Evolutionary conservation across 2,797 vertebrate species (phyloP), one percentile per base, ranked within the genome.

Genomic region (Podarcis lilfordi): DNA sequence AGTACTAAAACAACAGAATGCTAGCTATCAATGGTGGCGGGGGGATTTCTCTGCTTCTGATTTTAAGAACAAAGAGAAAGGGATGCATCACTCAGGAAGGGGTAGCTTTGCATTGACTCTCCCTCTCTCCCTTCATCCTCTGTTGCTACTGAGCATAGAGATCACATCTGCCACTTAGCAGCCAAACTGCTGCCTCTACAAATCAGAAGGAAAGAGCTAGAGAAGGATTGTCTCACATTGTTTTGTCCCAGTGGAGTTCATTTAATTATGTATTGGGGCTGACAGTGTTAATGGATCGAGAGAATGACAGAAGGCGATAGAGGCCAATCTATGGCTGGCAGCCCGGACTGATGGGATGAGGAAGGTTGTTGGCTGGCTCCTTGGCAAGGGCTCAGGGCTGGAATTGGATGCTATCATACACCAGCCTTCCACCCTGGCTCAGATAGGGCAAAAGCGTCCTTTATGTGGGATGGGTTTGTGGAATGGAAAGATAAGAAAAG

Each of bases 321-420:
- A 89, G 25, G 29, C 64, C 88, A 86, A 82, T 89, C 92, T 93
- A 86, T 9, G 59, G 27, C 87, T 80, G 78, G 66, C 72, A 90
- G 82, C 80, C 79, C 43, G 85, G 84, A 72, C 83, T 92, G 87
- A 92, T 95, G 90, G 87, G 82, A 95, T 92, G 84, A 94, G 82
- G 68, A 68, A 80, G 76, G 84, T 27, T 86, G 50, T 82, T 89
- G 64, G 87, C 61, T 91, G 89, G 45, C 88, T 93, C 77, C 88
- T 80, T 91, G 86, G 80, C 78, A 92, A 43, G 86, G 64, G 84
- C 85, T 94, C 90, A 89, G 87, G 91, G 59, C 1, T 82, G 86
- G 93, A 95, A 93, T 94, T 93, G 94, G 71, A 79, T 93, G 50
- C 59, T 91, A 27, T 85, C 92, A 55, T 45, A n/a, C 88, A 89